Evolutionary conservation across 2,797 vertebrate genomes (phyloP).

Genomic region (Sorex maritimensis): DNA sequence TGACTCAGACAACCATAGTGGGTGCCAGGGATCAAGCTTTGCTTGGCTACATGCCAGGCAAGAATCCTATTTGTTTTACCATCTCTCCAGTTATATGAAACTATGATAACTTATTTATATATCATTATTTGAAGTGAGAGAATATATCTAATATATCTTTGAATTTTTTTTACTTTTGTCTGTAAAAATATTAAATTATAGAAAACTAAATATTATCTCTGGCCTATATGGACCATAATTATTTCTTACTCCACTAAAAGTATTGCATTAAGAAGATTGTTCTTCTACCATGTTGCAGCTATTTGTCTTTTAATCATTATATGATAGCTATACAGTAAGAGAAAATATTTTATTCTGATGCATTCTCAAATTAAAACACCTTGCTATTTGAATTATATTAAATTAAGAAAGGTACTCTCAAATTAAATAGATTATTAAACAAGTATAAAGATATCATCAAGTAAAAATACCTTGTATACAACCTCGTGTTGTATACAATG

Average conservation of each 20-base stretch:
- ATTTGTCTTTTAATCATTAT: conserved; percentile 1
- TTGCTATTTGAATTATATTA: background rate
- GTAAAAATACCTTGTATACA: too few relatives aligned
- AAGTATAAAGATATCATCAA: too few relatives aligned
- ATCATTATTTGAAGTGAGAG: conserved; percentile 20
- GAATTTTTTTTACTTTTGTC: background rate
- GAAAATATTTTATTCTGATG: conserved; percentile 8
- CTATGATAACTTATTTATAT: background rate
- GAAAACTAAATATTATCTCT: conserved; percentile 30
- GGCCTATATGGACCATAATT: background rate
- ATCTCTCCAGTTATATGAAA: background rate
- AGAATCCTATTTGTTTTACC: too few relatives aligned
- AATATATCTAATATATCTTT: background rate
- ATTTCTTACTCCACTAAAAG: background rate
- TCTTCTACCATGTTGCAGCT: background rate
- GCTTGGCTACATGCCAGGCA: too few relatives aligned
- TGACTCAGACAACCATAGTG: too few relatives aligned
- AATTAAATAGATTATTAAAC: too few relatives aligned
- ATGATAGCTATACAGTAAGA: background rate
- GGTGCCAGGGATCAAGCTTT: too few relatives aligned
- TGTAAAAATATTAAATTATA: background rate
- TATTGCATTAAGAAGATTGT: background rate
- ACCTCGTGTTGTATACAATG: conserved; percentile 5
- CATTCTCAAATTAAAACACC: background rate
- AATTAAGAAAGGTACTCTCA: too few relatives aligned